Percentiles rank a stretch among this genome's conserved stretches.
Conservation (phyloP, 2,888 invertebrate genomes). For the Caenorhabditis sinica region DNA sequence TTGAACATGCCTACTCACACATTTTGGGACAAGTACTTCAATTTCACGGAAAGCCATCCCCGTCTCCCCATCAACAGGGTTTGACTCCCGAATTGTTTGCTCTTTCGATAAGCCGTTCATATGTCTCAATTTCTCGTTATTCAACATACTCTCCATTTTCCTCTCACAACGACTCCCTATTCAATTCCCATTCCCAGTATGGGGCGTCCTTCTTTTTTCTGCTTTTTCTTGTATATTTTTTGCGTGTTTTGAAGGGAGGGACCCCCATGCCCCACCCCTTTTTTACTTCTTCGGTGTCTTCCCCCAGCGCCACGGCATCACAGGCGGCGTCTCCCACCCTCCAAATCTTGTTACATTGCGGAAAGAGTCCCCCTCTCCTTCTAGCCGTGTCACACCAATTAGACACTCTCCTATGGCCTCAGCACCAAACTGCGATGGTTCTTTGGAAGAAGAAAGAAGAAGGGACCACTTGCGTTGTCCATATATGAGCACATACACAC, state of each 20-base stretch:
- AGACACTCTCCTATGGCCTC: conserved; percentile 44
- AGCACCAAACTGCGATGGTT: conserved; percentile 49
- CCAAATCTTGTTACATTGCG: conserved; percentile 61
- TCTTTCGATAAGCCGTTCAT: conserved; percentile 67
- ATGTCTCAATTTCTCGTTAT: conserved; percentile 56
- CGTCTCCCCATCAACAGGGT: conserved; percentile 36
- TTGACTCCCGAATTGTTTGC: conserved; percentile 52
- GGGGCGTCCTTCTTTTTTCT: conserved; percentile 39
- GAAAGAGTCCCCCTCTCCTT: conserved; percentile 33
- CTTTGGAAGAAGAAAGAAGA: conserved; percentile 13
- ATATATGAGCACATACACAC: conserved; percentile 45
- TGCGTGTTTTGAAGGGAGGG: conserved; percentile 45
- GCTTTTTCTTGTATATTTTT: conserved; percentile 55
- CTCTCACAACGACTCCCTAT: conserved; percentile 50
- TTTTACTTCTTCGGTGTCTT: conserved; percentile 53
- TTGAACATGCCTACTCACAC: conserved; percentile 15
- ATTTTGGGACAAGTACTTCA: conserved; percentile 24
- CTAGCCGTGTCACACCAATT: conserved; percentile 63
- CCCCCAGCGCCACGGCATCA: conserved; percentile 51
- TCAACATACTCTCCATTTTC: conserved; percentile 42
- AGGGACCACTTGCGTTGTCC: conserved; percentile 48
- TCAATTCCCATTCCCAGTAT: conserved; percentile 48
- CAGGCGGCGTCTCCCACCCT: conserved; percentile 24
- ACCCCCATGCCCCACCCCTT: conserved; percentile 43
- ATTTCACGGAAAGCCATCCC: conserved; percentile 36